A percentile compares a stretch with the other conserved stretches of the same genome.
phyloP scores from a whole-genome alignment of 2,797 vertebrate genomes.

The Galaxias olidus region DNA sequence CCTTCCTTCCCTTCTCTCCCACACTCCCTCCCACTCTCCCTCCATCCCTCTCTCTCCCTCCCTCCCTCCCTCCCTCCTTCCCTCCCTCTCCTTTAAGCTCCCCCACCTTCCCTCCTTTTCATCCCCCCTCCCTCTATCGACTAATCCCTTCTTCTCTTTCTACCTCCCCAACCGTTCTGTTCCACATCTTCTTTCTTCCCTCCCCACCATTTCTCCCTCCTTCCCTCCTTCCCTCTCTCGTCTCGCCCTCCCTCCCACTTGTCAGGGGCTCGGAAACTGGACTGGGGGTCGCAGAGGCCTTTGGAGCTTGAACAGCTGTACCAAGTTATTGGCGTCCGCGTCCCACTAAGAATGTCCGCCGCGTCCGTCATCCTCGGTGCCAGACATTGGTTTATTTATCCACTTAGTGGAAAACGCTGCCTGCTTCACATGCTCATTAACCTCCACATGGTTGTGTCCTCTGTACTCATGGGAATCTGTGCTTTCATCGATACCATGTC shows the following conservation, averaged over 20 bases:
- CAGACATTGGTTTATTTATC: constrained; percentile 57
- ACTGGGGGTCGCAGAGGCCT: constrained; percentile 3
- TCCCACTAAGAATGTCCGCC: constrained; percentile 17
- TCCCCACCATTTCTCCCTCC: neutral
- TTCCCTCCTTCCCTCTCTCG: constrained; percentile 1
- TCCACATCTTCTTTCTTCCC: neutral
- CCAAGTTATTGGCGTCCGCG: constrained; percentile 47
- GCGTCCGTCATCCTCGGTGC: constrained; percentile 43
- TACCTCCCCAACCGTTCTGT: neutral
- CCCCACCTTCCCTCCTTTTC: neutral
- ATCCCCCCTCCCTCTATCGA: neutral
- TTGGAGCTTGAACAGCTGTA: constrained; percentile 63
- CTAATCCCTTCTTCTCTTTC: neutral
- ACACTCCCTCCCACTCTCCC: constrained; percentile 6
- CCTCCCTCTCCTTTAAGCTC: neutral
- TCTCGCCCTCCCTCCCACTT: constrained; percentile 25
- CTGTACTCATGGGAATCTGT: neutral
- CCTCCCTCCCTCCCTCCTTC: neutral
- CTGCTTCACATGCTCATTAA: constrained; percentile 30
- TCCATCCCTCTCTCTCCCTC: neutral
- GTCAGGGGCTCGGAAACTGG: constrained; percentile 33
- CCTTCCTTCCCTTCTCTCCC: neutral
- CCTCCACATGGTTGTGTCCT: constrained; percentile 29
- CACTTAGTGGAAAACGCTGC: constrained; percentile 32
- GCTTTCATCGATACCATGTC: neutral